A percentile compares a stretch with the other conserved stretches of the same genome.
Conservation (phyloP, 2,113 vertebrate genomes). For the Hippocampus abdominalis region DNA sequence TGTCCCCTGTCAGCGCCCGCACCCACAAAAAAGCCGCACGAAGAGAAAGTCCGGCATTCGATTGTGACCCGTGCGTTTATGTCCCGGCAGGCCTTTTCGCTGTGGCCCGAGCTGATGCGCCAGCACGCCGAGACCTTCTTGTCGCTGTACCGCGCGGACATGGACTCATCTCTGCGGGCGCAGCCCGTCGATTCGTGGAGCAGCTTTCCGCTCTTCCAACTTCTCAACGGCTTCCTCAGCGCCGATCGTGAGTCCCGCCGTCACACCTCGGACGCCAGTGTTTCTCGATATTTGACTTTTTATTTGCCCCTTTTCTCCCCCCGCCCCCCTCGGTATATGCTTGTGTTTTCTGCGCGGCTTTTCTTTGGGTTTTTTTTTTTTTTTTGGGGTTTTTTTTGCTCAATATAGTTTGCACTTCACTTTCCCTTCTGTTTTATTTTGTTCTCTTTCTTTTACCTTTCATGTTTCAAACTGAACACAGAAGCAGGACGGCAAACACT, state of each 20-base stretch:
- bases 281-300: too few species aligned
- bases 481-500: not conserved
- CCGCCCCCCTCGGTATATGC: too few species aligned
- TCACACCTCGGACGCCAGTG: too few species aligned
- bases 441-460: too few species aligned
- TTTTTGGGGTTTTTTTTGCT: too few species aligned
- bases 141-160: constrained; percentile 87
- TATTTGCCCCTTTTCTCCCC: too few species aligned
- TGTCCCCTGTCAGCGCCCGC: too few species aligned
- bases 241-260: constrained; percentile 80
- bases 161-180: constrained; percentile 83
- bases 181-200: constrained; percentile 92
- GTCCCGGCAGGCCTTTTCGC: constrained; percentile 82
- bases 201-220: constrained; percentile 94
- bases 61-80: not conserved
- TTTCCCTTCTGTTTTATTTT: too few species aligned
- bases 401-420: too few species aligned
- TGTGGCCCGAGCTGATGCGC: constrained; percentile 90
- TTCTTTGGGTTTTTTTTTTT: too few species aligned
- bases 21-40: not conserved
- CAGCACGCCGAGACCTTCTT: constrained; percentile 93
- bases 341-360: too few species aligned
- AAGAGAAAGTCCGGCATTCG: not conserved
- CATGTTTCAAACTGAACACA: not conserved
- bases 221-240: constrained; percentile 90